Evolutionary conservation across 2,113 vertebrate species (phyloP).

Genomic region (Cromileptes altivelis): DNA sequence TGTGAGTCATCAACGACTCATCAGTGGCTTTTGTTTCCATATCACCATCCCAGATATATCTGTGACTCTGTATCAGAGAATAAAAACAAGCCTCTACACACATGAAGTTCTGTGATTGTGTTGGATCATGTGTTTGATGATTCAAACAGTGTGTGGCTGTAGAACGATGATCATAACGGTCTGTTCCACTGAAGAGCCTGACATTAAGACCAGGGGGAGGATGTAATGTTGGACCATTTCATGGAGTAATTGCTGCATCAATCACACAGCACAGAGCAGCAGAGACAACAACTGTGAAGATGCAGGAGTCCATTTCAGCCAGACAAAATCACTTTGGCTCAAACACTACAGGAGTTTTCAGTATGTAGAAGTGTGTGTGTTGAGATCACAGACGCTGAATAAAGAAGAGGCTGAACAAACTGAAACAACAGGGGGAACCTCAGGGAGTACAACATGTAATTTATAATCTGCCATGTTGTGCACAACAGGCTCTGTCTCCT

Average conservation of each 20-base stretch:
- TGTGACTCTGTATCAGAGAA: no score
- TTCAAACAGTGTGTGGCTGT: background rate
- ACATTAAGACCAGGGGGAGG: slow-evolving; percentile 35
- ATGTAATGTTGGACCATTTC: slow-evolving; percentile 37
- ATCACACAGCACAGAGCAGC: slow-evolving; percentile 44
- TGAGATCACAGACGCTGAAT: no score
- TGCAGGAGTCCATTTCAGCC: slow-evolving; percentile 8
- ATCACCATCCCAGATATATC: no score
- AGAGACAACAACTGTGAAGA: slow-evolving; percentile 16
- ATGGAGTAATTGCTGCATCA: slow-evolving; percentile 46
- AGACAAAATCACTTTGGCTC: background rate
- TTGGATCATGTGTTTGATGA: background rate
- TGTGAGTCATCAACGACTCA: background rate
- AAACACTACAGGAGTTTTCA: background rate
- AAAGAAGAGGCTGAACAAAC: no score
- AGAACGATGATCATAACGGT: background rate
- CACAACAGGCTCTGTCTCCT: no score
- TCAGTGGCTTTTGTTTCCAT: background rate
- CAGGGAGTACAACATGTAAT: no score
- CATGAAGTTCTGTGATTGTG: no score
- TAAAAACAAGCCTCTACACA: no score
- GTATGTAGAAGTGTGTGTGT: background rate
- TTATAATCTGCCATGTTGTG: no score
- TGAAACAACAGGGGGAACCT: no score
- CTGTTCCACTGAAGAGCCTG: slow-evolving; percentile 7